These are phyloP conservation scores for Cricetomys ansorgei DNA, from an alignment of 2,113 vertebrate species.

Conservation along the genomic window DNA sequence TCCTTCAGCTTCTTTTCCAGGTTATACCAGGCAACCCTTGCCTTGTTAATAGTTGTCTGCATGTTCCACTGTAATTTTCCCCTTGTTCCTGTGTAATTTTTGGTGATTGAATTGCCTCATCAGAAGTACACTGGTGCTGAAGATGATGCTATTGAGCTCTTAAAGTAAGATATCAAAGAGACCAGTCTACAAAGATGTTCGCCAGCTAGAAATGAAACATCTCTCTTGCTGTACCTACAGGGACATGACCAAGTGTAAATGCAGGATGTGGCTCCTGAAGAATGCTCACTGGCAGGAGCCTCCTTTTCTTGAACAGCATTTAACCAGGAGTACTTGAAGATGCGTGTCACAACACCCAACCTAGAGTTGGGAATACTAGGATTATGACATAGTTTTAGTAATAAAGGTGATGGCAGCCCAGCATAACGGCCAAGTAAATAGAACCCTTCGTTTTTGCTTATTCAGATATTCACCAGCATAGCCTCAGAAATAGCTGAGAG, in stretches of 20 bases:
- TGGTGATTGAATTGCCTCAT: too few species aligned
- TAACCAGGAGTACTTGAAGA: not conserved
- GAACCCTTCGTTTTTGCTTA: conserved; percentile 41
- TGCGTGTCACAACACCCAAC: not conserved
- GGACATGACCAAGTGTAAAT: not conserved
- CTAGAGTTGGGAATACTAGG: not conserved
- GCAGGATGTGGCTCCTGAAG: fast-evolving
- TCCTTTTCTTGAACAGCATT: not conserved
- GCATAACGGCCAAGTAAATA: not conserved
- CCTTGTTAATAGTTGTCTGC: not conserved
- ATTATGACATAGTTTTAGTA: not conserved
- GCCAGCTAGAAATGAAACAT: not conserved
- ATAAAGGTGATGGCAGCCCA: not conserved
- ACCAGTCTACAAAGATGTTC: not conserved
- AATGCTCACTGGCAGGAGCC: not conserved
- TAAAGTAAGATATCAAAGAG: not conserved
- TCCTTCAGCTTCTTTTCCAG: not conserved
- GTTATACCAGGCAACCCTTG: not conserved
- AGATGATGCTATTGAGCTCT: not conserved
- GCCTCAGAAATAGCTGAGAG: conserved; percentile 54
- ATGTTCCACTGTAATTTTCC: not conserved
- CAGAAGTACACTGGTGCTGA: not conserved
- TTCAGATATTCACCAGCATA: conserved; percentile 7
- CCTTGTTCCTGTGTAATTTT: not conserved
- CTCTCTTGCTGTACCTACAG: fast-evolving